Base-by-base conservation (phyloP, 2,797 vertebrate genomes). In the Babyrousa celebensis region DNA sequence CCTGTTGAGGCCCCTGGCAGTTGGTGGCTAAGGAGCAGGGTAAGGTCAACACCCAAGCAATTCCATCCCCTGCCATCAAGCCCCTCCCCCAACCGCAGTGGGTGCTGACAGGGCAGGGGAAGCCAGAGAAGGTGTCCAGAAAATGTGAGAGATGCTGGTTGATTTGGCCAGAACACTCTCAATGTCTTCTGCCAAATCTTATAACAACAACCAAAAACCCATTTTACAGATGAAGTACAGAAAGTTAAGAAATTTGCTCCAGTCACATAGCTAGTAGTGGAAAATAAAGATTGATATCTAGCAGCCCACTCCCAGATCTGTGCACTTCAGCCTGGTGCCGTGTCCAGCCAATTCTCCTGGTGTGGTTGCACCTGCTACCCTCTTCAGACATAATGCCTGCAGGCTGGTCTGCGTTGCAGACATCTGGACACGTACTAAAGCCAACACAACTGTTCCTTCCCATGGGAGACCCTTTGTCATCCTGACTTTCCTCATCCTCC, bases 401-500 rank as follows among this genome's bases (percentile, higher is more conserved):
- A 4, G 27, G 14, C 40, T 2, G 25, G 70, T 29, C 43, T 86
- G 48, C 48, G 58, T 62, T 21, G 63, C 32, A 75, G 79, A 96
- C 79, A 75, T 85, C 88, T 82, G 85, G 52, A 88, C 87, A 92
- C 40, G 21, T 27, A 4, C 23, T 15, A 23, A 58, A 68, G 40
- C 4, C 4, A 78, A 83, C 32, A 32, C 78, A 90, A 71, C 20
- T 25, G 14, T 80, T 43, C 21, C 60, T 74, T 93, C 62, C 1
- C 25, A 4, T 12, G 29, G 48, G 62, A 80, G 21, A 32, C 52
- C 82, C 68, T 89, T 77, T 77, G 48, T 79, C 71, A 56, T 74
- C 40, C 79, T 87, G 56, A 82, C 87, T 87, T 89, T 79, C 79
- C 82, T 93, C 56, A 62, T 32, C 40, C n/a, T 79, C 67, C 58